Evolutionary conservation across 2,797 vertebrate genomes (phyloP), one percentile per base, ranked within the genome.

Genomic region (Alectoris magna): DNA sequence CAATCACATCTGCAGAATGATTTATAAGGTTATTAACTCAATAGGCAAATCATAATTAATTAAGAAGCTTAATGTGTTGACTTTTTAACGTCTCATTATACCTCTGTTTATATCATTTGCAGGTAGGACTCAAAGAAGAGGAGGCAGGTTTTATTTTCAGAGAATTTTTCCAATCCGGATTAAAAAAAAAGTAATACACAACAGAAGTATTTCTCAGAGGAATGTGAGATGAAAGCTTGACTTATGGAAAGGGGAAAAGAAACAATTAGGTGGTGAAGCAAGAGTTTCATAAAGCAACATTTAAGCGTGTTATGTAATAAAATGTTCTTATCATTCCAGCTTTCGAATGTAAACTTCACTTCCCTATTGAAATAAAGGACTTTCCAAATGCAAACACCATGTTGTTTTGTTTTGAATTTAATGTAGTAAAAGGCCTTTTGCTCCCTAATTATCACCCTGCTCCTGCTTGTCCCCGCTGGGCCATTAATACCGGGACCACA

Each of bases 11-110:
- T 78, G 70, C 75, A 91, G 93, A 88, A 95, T 96, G 95, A 96
- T 96, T 97, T 97, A 73, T 34, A 24, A 95, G 84, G 79, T 96
- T 80, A 83, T 96, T 97, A 97, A 93, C 91, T 96, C 95, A 96
- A 97, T 94, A 93, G 64, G 81, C 73, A 95, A 97, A 94, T 84
- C 60, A 89, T 84, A 95, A 93, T 96, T 97, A 94, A 96, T 96
- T 97, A 97, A 94, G 95, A 91, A 92, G 90, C 87, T 94, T 96
- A 93, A 93, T 67, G 58, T 91, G 85, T 92, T 96, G 90, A 85
- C 83, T 96, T 96, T 85, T 95, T 72, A 95, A 88, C 88, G 79
- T 80, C 82, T 95, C 96, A 97, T 97, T 97, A 97, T 96, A 67
- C 49, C 38, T 95, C 70, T 93, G 11, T 36, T 90, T 87, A 83